Conservation (phyloP, 2,797 vertebrate species). For the Harpagifer antarcticus region DNA sequence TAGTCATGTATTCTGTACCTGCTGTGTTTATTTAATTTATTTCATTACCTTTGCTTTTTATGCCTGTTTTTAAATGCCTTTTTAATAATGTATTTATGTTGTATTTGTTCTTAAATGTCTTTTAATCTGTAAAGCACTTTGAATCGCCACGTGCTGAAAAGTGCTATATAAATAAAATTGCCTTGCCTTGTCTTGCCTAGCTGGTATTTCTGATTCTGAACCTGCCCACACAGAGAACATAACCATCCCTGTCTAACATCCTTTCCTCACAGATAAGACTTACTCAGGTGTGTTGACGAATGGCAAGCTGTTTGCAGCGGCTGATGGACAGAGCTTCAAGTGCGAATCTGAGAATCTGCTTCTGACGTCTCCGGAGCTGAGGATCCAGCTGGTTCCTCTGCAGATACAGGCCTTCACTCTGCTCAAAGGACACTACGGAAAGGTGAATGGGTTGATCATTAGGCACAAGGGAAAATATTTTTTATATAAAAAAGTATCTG, state of each 20-base stretch:
- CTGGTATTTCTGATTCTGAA: not conserved
- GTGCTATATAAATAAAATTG: too few relatives aligned
- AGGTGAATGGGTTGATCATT: slow-evolving; percentile 77
- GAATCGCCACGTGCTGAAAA: too few relatives aligned
- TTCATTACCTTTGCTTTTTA: too few relatives aligned
- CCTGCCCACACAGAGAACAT: not conserved
- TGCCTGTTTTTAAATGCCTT: too few relatives aligned
- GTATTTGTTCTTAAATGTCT: too few relatives aligned
- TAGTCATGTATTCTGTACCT: too few relatives aligned
- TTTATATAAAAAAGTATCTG: too few relatives aligned
- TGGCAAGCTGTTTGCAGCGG: slow-evolving; percentile 80
- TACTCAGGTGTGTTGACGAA: slow-evolving; percentile 74
- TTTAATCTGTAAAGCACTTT: too few relatives aligned
- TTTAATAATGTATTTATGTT: too few relatives aligned
- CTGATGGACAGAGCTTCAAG: slow-evolving; percentile 83
- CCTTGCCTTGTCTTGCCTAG: too few relatives aligned
- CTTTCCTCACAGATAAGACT: slow-evolving; percentile 73
- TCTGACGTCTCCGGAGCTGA: slow-evolving; percentile 75
- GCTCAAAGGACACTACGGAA: slow-evolving; percentile 78
- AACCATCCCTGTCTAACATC: not conserved
- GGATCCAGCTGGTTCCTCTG: slow-evolving; percentile 81
- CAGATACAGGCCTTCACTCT: slow-evolving; percentile 91
- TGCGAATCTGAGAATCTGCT: slow-evolving; percentile 86
- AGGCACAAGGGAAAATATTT: not conserved
- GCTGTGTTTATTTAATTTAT: too few relatives aligned